Percentiles rank a stretch among this genome's conserved stretches.
Conservation (phyloP, 2,113 vertebrate genomes). For the Halichoeres trimaculatus region DNA sequence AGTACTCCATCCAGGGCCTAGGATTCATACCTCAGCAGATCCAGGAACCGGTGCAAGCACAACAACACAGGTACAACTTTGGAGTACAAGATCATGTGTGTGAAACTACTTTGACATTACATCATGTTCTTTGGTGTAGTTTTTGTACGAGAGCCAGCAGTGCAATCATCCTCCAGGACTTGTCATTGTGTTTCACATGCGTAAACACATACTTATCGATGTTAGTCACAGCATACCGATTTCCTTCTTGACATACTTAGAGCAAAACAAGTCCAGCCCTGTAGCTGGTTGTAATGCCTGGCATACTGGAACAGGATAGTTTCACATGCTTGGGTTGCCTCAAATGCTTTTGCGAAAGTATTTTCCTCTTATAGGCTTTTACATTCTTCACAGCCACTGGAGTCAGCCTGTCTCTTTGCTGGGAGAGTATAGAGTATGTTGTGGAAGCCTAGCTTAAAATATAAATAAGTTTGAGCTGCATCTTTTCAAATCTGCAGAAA, state of each 20-base stretch:
- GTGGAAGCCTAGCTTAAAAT: neutral
- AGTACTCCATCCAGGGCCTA: constrained; percentile 87
- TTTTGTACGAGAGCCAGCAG: constrained; percentile 24
- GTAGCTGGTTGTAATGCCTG: constrained; percentile 63
- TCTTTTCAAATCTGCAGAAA: neutral
- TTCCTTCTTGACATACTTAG: constrained; percentile 55
- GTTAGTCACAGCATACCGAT: constrained; percentile 66
- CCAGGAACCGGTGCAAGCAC: constrained; percentile 86
- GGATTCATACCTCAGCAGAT: constrained; percentile 82
- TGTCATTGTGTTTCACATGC: constrained; percentile 66
- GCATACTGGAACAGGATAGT: constrained; percentile 54
- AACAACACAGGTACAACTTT: constrained; percentile 89
- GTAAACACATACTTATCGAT: constrained; percentile 69
- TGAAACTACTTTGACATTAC: constrained; percentile 34
- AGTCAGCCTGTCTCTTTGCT: constrained; percentile 41
- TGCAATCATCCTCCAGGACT: constrained; percentile 19
- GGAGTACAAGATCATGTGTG: neutral
- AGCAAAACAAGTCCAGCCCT: constrained; percentile 59
- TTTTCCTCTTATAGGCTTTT: constrained; percentile 50
- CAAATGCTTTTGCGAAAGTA: constrained; percentile 38
- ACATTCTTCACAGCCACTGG: constrained; percentile 36
- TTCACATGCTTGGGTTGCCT: constrained; percentile 45
- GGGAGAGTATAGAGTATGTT: neutral
- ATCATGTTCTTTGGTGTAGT: constrained; percentile 47
- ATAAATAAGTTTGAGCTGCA: neutral